Percentiles rank a stretch among this genome's conserved stretches.
Evolutionary conservation across 2,797 vertebrate species (phyloP).

Genomic region (Amblyopsis hoosieri): DNA sequence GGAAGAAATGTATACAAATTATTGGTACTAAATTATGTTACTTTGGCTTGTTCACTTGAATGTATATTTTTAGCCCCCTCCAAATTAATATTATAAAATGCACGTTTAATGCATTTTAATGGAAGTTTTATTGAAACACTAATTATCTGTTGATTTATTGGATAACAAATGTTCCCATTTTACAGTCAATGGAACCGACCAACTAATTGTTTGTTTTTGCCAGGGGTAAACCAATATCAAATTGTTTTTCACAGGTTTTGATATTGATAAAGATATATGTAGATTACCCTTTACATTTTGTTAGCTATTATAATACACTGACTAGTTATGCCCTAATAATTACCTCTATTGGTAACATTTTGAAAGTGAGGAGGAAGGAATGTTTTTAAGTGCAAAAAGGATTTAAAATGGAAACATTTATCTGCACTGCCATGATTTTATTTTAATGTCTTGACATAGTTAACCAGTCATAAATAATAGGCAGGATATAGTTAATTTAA

Average conservation of each 20-base stretch:
- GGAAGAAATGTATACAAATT: background rate
- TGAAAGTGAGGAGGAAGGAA: slow-evolving; percentile 24
- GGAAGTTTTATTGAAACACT: background rate
- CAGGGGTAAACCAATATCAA: background rate
- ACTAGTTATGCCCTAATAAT: slow-evolving; percentile 2
- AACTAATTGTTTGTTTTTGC: background rate
- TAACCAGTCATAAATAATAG: slow-evolving; percentile 40
- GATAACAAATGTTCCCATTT: too few relatives aligned
- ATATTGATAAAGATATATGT: too few relatives aligned
- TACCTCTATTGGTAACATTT: slow-evolving; percentile 8
- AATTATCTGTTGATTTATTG: background rate
- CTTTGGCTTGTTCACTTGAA: background rate
- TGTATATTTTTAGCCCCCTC: slow-evolving; percentile 1
- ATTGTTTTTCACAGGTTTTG: background rate
- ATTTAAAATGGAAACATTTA: slow-evolving; percentile 56
- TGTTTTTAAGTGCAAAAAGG: slow-evolving; percentile 47
- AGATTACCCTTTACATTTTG: slow-evolving; percentile 1
- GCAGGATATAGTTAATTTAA: slow-evolving; percentile 45
- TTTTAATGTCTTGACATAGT: slow-evolving; percentile 52
- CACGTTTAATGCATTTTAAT: too few relatives aligned
- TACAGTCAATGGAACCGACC: too few relatives aligned
- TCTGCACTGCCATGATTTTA: slow-evolving; percentile 70
- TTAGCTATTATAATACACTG: slow-evolving; percentile 3
- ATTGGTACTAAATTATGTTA: slow-evolving; percentile 9
- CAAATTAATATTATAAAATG: background rate